phyloP scores from a whole-genome alignment of 2,797 vertebrate genomes.

The Sebastes trivittatus region DNA sequence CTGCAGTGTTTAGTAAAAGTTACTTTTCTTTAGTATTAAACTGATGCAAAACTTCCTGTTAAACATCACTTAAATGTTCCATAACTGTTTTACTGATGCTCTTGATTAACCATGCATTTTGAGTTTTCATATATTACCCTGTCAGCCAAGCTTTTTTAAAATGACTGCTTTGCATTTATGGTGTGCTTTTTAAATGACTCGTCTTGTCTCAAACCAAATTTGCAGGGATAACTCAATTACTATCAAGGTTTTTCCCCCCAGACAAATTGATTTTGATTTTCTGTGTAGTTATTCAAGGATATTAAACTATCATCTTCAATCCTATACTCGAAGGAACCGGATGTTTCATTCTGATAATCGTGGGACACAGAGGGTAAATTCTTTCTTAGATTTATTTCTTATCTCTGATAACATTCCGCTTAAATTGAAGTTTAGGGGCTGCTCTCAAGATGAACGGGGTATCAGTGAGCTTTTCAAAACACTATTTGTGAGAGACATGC shows the following conservation, averaged over 20 bases:
- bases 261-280: conserved; percentile 39
- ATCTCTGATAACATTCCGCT: conserved; percentile 46
- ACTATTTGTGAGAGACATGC: conserved; percentile 62
- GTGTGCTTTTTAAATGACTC: conserved; percentile 26
- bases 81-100: not conserved
- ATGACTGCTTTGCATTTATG: conserved; percentile 6
- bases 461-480: conserved; percentile 61
- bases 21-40: not conserved
- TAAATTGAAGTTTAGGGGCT: conserved; percentile 56
- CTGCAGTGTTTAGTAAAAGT: not conserved
- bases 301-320: conserved; percentile 51
- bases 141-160: not conserved
- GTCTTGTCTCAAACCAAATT: conserved; percentile 15
- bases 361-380: conserved; percentile 41
- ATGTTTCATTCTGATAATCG: conserved; percentile 57
- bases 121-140: conserved; percentile 1
- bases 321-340: conserved; percentile 35
- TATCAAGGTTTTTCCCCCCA: not conserved
- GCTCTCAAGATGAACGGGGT: conserved; percentile 55
- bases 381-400: conserved; percentile 42
- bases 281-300: conserved; percentile 31
- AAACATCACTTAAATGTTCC: not conserved
- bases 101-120: not conserved
- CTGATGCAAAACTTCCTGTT: not conserved
- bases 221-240: conserved; percentile 40